phyloP scores from a whole-genome alignment of 2,797 vertebrate species.

The Scarus forsteni region DNA sequence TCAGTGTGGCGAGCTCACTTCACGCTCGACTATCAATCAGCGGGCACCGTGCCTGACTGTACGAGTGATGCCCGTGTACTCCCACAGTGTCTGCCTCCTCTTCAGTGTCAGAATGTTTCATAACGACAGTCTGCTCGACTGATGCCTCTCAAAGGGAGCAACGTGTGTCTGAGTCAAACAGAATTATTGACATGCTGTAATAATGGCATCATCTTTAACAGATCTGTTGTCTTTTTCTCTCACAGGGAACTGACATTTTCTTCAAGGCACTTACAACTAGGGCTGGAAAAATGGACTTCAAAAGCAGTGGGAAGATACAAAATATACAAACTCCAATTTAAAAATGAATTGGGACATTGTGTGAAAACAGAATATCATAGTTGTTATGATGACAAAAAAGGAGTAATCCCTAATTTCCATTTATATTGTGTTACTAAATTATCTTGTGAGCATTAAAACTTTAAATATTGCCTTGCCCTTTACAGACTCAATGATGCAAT shows the following conservation, averaged over 20 bases:
- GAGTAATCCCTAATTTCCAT: no score
- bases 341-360: no score
- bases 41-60: slow-evolving; percentile 19
- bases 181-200: slow-evolving; percentile 17
- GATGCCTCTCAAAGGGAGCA: slow-evolving; percentile 52
- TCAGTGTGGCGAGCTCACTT: slow-evolving; percentile 51
- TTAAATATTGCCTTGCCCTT: no score
- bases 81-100: slow-evolving; percentile 53
- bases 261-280: slow-evolving; percentile 20
- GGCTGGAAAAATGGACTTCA: no score
- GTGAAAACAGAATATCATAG: no score
- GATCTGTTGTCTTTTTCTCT: slow-evolving; percentile 19
- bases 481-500: neutral
- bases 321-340: no score
- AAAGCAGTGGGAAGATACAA: no score
- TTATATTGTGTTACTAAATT: no score
- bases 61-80: slow-evolving; percentile 59
- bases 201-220: slow-evolving; percentile 28
- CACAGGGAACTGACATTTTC: slow-evolving; percentile 29
- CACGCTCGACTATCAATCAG: slow-evolving; percentile 75
- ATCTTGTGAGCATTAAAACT: no score
- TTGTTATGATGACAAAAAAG: no score
- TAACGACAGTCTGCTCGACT: slow-evolving; percentile 57
- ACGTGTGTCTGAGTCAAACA: slow-evolving; percentile 35
- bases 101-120: slow-evolving; percentile 36